These are phyloP conservation scores for Lingula anatina DNA, from an alignment of 2,888 invertebrate species.

Conservation along the genomic window DNA sequence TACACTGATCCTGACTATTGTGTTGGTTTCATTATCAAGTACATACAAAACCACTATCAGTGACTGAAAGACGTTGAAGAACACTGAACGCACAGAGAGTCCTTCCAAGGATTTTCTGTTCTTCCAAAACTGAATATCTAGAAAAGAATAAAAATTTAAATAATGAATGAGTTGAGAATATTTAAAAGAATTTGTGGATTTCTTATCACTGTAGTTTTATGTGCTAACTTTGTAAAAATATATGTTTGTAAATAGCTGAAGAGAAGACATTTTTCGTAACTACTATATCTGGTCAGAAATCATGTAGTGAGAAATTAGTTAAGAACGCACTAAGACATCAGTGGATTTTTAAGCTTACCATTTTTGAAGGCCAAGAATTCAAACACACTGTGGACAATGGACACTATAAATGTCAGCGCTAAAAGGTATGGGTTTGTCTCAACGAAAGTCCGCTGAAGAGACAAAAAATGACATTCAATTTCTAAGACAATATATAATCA, in stretches of 20 bases:
- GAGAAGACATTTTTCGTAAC: too few relatives aligned
- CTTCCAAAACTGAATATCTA: constrained; percentile 99
- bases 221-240: too few relatives aligned
- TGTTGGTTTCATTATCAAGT: constrained; percentile 96
- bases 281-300: too few relatives aligned
- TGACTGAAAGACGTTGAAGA: constrained; percentile 97
- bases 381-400: constrained; percentile 93
- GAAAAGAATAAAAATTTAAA: constrained; percentile 1
- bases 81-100: constrained; percentile 90
- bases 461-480: constrained; percentile 1
- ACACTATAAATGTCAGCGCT: constrained; percentile 83
- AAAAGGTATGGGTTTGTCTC: constrained; percentile 96
- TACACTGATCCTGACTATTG: constrained; percentile 89
- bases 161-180: neutral
- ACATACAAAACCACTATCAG: constrained; percentile 93
- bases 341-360: constrained; percentile 60
- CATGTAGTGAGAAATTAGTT: too few relatives aligned
- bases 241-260: too few relatives aligned
- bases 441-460: constrained; percentile 74
- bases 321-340: too few relatives aligned
- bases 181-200: too few relatives aligned
- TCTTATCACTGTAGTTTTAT: too few relatives aligned
- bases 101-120: constrained; percentile 95
- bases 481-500: neutral
- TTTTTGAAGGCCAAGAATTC: constrained; percentile 99